Conservation (phyloP, 2,797 vertebrate genomes). For the Neostethus bicornis region DNA sequence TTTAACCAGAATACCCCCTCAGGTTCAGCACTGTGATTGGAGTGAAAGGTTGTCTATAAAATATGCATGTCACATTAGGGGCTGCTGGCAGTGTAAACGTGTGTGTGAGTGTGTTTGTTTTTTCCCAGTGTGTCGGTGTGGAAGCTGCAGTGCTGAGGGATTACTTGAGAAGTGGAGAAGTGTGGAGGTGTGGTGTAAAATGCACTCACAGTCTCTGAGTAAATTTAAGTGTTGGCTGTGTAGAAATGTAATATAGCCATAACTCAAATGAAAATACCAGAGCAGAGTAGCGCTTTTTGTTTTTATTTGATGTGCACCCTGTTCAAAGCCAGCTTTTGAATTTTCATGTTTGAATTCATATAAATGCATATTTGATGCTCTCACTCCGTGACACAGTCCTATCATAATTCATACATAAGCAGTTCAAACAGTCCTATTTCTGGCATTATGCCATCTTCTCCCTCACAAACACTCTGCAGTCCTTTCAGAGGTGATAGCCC, state of each 20-base stretch:
- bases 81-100: conserved; percentile 36
- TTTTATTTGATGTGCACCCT: conserved; percentile 3
- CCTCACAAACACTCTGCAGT: not conserved
- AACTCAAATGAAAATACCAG: conserved; percentile 36
- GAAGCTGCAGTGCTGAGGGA: conserved; percentile 21
- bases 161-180: conserved; percentile 32
- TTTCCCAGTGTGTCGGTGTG: conserved; percentile 18
- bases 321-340: not conserved
- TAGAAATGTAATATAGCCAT: conserved; percentile 13
- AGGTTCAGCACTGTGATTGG: conserved; percentile 62
- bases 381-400: not conserved
- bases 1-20: conserved; percentile 68
- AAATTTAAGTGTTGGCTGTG: conserved; percentile 34
- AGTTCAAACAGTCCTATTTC: conserved; percentile 13
- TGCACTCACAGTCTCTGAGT: conserved; percentile 25
- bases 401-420: conserved; percentile 8
- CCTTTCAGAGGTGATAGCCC: not conserved
- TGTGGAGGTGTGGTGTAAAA: conserved; percentile 37
- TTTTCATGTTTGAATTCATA: conserved; percentile 13
- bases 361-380: conserved; percentile 15
- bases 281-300: conserved; percentile 3
- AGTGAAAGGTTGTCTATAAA: conserved; percentile 80
- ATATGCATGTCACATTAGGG: conserved; percentile 75
- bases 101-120: conserved; percentile 26
- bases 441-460: conserved; percentile 4